Evolutionary conservation across 2,113 vertebrate species (phyloP).

Genomic region (Vicugna pacos): DNA sequence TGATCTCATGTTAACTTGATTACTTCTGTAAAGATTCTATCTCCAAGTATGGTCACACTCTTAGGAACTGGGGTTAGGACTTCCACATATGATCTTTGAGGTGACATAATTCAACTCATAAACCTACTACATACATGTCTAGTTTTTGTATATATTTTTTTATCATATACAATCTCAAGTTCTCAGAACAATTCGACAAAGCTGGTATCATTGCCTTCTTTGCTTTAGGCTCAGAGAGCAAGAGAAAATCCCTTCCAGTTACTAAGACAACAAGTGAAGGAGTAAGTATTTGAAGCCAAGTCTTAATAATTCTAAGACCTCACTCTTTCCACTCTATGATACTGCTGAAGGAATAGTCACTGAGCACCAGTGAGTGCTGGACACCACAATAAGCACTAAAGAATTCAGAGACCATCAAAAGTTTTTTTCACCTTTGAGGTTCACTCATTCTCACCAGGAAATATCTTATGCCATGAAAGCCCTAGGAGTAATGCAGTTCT

Average conservation of each 20-base stretch:
- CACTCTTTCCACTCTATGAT: background rate
- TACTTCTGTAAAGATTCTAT: background rate
- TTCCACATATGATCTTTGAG: background rate
- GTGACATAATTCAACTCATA: background rate
- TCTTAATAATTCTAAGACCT: background rate
- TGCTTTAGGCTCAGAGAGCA: background rate
- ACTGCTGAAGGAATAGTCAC: background rate
- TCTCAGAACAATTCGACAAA: background rate
- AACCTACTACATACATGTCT: background rate
- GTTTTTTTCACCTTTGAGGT: background rate
- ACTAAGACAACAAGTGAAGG: background rate
- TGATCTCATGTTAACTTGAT: background rate
- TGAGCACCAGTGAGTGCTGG: background rate
- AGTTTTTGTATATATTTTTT: fast-evolving
- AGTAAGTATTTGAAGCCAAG: background rate
- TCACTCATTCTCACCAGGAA: background rate
- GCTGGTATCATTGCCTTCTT: background rate
- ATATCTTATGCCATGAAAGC: background rate
- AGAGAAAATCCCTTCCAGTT: background rate
- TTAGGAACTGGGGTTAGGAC: background rate
- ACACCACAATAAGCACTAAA: background rate
- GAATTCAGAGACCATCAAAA: background rate
- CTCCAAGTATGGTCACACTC: background rate
- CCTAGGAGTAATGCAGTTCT: background rate
- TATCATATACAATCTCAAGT: background rate